phyloP scores from a whole-genome alignment of 37 sponge, comb jelly and placozoan species.

The Halichondria panicea region DNA sequence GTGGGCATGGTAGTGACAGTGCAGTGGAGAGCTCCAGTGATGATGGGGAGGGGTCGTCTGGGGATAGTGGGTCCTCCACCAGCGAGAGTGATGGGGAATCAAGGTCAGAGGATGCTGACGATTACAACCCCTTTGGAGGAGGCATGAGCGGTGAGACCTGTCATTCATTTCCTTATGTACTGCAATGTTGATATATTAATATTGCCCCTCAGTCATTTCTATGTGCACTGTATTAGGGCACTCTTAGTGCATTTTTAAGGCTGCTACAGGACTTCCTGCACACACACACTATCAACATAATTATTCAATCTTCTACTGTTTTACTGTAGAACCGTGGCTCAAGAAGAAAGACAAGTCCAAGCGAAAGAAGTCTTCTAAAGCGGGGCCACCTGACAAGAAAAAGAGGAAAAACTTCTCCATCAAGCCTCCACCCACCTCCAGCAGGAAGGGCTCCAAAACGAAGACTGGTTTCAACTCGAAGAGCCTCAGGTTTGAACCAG shows the following conservation, averaged over 20 bases:
- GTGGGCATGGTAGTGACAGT: slow-evolving; percentile 53
- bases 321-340: slow-evolving; percentile 50
- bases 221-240: too few species aligned
- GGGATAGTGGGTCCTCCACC: not conserved
- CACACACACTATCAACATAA: not conserved
- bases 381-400: not conserved
- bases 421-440: slow-evolving; percentile 35
- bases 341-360: slow-evolving; percentile 23
- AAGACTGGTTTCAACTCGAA: slow-evolving; percentile 70
- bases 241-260: too few species aligned
- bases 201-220: too few species aligned
- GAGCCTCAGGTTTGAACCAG: slow-evolving; percentile 60
- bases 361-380: slow-evolving; percentile 5
- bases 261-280: too few species aligned
- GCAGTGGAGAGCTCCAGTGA: slow-evolving; percentile 66
- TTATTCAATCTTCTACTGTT: not conserved
- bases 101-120: slow-evolving; percentile 11
- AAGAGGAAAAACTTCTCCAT: slow-evolving; percentile 50
- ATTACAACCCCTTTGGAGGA: slow-evolving; percentile 41
- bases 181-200: too few species aligned
- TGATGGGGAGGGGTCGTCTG: slow-evolving; percentile 14
- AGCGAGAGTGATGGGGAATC: not conserved
- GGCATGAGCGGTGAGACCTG: slow-evolving; percentile 8
- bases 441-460: slow-evolving; percentile 4
- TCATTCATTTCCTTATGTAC: too few species aligned